Conservation (phyloP, 2,797 vertebrate genomes). For the Coranthus polyacanthus region DNA sequence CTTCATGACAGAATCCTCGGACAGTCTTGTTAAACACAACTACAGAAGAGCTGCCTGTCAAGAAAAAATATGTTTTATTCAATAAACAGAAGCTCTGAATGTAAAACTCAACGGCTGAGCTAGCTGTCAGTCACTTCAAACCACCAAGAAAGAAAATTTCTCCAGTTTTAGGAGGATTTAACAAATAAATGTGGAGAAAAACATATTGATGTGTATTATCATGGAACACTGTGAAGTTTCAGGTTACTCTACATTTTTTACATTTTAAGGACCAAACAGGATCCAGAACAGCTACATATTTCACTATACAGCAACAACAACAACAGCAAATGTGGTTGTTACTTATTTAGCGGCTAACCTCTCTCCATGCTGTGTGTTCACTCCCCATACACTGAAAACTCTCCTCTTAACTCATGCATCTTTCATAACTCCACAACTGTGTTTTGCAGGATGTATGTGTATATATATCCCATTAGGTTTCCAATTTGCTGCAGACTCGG, state of each 20-base stretch:
- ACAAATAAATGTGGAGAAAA: too few relatives aligned
- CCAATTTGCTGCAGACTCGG: conserved; percentile 19
- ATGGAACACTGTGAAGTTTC: too few relatives aligned
- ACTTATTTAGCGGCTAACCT: conserved; percentile 19
- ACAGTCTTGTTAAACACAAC: too few relatives aligned
- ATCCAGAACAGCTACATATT: conserved; percentile 6
- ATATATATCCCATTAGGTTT: conserved; percentile 10
- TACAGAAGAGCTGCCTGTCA: too few relatives aligned
- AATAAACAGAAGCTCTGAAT: too few relatives aligned
- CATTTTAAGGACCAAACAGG: not conserved
- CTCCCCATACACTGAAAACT: conserved; percentile 23
- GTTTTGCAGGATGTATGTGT: conserved; percentile 5
- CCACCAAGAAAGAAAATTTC: too few relatives aligned
- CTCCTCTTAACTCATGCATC: conserved; percentile 20
- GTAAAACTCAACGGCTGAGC: too few relatives aligned
- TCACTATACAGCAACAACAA: not conserved
- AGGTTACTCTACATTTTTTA: not conserved
- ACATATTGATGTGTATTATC: too few relatives aligned
- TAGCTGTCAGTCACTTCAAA: too few relatives aligned
- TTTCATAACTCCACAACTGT: conserved; percentile 19
- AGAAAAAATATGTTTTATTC: too few relatives aligned
- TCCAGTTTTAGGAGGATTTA: too few relatives aligned
- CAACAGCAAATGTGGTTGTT: conserved; percentile 4
- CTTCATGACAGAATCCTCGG: too few relatives aligned
- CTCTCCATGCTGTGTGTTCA: conserved; percentile 1